Evolutionary conservation across 2,113 vertebrate genomes (phyloP).

Genomic region (Heliornis fulica): DNA sequence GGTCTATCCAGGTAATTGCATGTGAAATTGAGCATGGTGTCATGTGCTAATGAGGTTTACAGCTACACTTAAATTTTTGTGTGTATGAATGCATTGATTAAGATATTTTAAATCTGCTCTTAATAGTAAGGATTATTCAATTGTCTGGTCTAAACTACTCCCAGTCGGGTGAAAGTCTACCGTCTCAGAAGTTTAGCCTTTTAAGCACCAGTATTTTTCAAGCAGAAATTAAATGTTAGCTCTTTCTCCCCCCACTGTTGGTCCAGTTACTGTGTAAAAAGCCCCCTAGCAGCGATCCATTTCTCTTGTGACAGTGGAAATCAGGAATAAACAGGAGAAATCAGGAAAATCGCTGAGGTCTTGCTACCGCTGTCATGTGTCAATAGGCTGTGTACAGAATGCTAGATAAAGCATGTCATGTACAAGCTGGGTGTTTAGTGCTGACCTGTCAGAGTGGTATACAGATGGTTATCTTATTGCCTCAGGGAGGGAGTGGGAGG

Average conservation of each 20-base stretch:
- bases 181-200: not conserved
- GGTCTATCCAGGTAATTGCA: constrained; percentile 37
- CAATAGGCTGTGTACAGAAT: not conserved
- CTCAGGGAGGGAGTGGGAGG: not conserved
- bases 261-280: not conserved
- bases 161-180: not conserved
- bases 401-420: not conserved
- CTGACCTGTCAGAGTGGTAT: not conserved
- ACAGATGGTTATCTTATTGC: constrained; percentile 18
- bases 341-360: constrained; percentile 29
- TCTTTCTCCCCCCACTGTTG: not conserved
- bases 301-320: not conserved
- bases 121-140: not conserved
- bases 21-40: constrained; percentile 25
- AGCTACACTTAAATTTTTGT: constrained; percentile 14
- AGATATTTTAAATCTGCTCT: not conserved
- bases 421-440: not conserved
- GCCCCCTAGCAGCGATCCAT: not conserved
- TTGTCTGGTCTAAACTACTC: not conserved
- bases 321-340: constrained; percentile 39
- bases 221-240: not conserved
- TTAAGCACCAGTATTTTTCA: not conserved
- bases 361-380: not conserved
- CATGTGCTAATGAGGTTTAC: constrained; percentile 42
- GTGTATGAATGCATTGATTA: not conserved